Base-by-base conservation (phyloP, 2,888 invertebrate genomes). In the Cenopis cana region DNA sequence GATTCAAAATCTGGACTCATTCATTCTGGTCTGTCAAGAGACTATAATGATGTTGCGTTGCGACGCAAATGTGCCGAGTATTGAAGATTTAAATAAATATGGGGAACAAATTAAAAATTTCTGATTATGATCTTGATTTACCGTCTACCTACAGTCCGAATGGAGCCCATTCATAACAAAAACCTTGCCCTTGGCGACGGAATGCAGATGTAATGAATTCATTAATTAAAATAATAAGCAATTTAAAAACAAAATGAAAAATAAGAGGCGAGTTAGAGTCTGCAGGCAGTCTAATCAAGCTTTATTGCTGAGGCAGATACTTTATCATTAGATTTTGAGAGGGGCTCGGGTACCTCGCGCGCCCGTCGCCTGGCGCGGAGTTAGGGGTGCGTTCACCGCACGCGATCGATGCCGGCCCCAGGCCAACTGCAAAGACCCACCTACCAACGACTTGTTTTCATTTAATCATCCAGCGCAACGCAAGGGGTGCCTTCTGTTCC, bases 301-400 rank as follows among this genome's bases (percentile, higher is more conserved):
- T 72, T 72, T 75, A 73, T 73, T 72, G 77, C 74, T 76, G 78
- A 75, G 77, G 75, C 76, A 79, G 80, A 80, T 80, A 81, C 79
- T 84, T 81, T 80, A 79, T 80, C 80, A 80, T 83, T 81, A 80
- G 79, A 81, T 83, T 71, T 81, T 81, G 80, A 79, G 81, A 84
- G 80, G 84, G 83, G 85, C 85, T 85, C 84, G 81, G 80, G 79
- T 82, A 79, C 85, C 84, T 83, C 80, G 79, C 78, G 82, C 76
- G 81, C 77, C 80, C 85, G 86, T 85, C 79, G 87, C 84, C 87
- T 84, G 82, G 83, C 81, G 84, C 78, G 78, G 82, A 84, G 86
- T 87, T 89, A 85, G 87, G 91, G 91, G 91, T 87, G 89, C 89
- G 90, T 86, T 90, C 88, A 87, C 88, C 89, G 89, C 86, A 84